Conservation (phyloP, 1,140 invertebrate genomes). For the Anagrus nilaparvatae region DNA sequence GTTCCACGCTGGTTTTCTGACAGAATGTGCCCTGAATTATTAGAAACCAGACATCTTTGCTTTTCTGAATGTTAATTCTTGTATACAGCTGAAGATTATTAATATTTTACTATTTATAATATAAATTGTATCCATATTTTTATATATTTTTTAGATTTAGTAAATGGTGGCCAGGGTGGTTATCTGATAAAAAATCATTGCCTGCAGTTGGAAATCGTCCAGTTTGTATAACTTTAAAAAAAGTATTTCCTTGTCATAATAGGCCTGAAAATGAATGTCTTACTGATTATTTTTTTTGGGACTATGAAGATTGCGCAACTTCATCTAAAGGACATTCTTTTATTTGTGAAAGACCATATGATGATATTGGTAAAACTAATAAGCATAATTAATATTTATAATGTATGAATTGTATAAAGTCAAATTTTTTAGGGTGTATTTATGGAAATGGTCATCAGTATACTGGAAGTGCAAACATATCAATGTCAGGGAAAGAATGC, state of each 20-base stretch:
- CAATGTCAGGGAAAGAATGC: constrained; percentile 40
- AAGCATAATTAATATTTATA: background rate
- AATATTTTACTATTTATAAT: too few relatives aligned
- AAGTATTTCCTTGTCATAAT: constrained; percentile 38
- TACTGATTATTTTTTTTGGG: constrained; percentile 48
- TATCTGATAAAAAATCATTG: constrained; percentile 20
- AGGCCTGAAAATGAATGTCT: constrained; percentile 27
- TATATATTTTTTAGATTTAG: constrained; percentile 23
- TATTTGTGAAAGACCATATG: constrained; percentile 42
- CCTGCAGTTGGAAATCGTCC: constrained; percentile 25
- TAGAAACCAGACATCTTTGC: too few relatives aligned
- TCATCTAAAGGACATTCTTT: constrained; percentile 38
- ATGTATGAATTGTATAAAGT: constrained; percentile 9
- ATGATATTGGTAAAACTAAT: constrained; percentile 39
- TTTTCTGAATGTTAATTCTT: too few relatives aligned
- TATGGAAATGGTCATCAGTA: constrained; percentile 43
- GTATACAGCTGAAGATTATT: too few relatives aligned
- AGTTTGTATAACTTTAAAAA: constrained; percentile 37
- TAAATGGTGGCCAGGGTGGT: constrained; percentile 42
- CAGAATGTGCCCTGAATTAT: too few relatives aligned
- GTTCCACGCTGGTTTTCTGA: too few relatives aligned
- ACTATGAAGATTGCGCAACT: constrained; percentile 39
- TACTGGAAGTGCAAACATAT: constrained; percentile 42
- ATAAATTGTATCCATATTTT: background rate
- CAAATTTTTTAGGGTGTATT: constrained; percentile 37